Base-by-base conservation (phyloP, 2,113 vertebrate species). In the Zosterops lateralis region DNA sequence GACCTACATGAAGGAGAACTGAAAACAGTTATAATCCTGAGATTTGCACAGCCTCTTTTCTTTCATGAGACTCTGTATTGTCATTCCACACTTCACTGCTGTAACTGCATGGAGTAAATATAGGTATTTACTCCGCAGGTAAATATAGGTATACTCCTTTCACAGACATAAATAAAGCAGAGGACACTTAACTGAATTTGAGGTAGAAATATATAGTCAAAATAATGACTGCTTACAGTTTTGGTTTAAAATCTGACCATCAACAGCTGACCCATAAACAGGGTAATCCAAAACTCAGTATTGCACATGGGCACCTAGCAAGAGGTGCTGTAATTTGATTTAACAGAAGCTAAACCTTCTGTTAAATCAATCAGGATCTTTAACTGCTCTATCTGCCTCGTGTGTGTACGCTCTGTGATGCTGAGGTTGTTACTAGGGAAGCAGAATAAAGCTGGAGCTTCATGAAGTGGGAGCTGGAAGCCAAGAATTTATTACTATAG, bases 351-450 rank as follows among this genome's bases (percentile, higher is more conserved):
- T 92, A 45, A 94, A 57, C 40, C 53, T 89, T 92, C 89, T 96
- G 93, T 75, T 92, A 89, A 84, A 89, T 92, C 92, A 89, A 75
- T 95, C 93, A 87, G 83, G 14, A 32, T 50, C 57, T 92, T 78
- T 84, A 78, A 77, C 86, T 89, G 73, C 61, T 75, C 61, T 58
- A 5, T 64, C 74, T 78, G 83, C 73, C 61, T 57, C 56, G 22
- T 81, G 73, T 94, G 65, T 89, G 48, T 95, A 77, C 1, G 1
- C 29, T 81, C 68, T 84, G 70, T 80, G 79, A 26, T 89, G 84
- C 94, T 32, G 73, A 87, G 73, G 57, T 28, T 84, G 87, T 95
- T 91, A 89, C 92, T 78, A 89, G 87, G 86, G 93, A 91, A 90
- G 86, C 83, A 90, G n/a, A 48, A 64, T 74, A 74, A 78, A 72